phyloP scores from a whole-genome alignment of 64 coral and sea anemone genomes.

The Pocillopora damicornis region DNA sequence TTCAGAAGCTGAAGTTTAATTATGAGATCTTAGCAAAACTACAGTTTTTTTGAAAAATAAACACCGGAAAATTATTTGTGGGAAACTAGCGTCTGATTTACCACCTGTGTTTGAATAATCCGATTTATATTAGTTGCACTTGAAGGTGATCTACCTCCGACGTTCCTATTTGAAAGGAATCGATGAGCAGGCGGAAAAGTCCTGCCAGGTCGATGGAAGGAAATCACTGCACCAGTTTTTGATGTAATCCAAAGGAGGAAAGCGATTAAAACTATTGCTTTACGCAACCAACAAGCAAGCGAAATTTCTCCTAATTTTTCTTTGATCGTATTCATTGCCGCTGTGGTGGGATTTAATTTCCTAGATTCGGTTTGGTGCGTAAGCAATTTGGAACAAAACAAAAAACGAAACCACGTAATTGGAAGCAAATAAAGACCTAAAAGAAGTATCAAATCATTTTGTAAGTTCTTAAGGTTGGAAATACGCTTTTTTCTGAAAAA shows the following conservation, averaged over 20 bases:
- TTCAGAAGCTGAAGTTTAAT: background rate
- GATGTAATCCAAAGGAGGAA: background rate
- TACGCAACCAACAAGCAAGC: background rate
- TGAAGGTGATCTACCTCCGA: background rate
- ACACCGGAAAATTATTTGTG: background rate
- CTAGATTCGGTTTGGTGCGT: no score
- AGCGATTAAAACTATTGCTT: background rate
- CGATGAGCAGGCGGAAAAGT: no score
- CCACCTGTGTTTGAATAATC: constrained; percentile 2
- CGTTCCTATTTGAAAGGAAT: background rate
- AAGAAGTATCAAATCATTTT: no score
- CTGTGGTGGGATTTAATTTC: background rate
- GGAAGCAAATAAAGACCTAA: background rate
- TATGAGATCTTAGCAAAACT: background rate
- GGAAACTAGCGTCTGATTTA: background rate
- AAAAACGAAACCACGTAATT: background rate
- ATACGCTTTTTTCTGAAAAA: no score
- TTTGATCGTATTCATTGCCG: background rate
- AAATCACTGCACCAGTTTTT: background rate
- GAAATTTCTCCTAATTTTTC: no score
- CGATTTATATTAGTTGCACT: background rate
- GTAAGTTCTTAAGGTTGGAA: no score
- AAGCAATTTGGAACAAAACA: background rate
- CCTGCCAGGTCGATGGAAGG: background rate
- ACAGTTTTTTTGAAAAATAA: background rate